phyloP scores from a whole-genome alignment of 1,140 invertebrate species.

The Psilanteris sp. region DNA sequence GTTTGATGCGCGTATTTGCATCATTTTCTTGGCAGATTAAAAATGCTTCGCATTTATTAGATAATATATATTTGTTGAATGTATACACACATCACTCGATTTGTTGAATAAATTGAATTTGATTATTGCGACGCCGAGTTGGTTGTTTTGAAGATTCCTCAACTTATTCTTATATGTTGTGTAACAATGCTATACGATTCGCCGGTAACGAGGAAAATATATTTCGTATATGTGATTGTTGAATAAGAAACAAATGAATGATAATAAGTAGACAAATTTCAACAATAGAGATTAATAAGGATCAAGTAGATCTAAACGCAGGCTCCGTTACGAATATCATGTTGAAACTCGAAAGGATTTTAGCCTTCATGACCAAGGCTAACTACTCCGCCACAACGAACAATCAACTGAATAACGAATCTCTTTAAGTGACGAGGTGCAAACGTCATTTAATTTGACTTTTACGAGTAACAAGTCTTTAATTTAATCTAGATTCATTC shows the following conservation, averaged over 20 bases:
- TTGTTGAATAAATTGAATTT: slow-evolving; percentile 2
- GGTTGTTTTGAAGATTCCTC: no score
- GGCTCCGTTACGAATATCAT: slow-evolving; percentile 48
- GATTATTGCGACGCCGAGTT: not conserved
- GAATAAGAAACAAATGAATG: slow-evolving; percentile 7
- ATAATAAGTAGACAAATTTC: slow-evolving; percentile 19
- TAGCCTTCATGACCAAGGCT: slow-evolving; percentile 64
- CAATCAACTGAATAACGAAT: slow-evolving; percentile 50
- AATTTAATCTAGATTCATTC: no score
- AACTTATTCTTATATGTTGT: slow-evolving; percentile 6
- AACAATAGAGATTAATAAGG: slow-evolving; percentile 46
- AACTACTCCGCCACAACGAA: slow-evolving; percentile 46
- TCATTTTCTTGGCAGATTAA: no score
- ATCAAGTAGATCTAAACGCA: slow-evolving; percentile 51
- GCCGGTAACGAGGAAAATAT: not conserved
- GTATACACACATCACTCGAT: no score
- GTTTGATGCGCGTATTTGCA: no score
- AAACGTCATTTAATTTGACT: slow-evolving; percentile 47
- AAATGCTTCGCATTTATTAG: no score
- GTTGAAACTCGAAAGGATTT: slow-evolving; percentile 65
- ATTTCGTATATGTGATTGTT: not conserved
- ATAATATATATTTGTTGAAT: no score
- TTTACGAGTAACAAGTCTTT: not conserved
- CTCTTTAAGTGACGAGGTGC: slow-evolving; percentile 39
- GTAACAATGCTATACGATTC: slow-evolving; percentile 16